Evolutionary conservation across 2,888 invertebrate species (phyloP).

Genomic region (Augiades crinisus): DNA sequence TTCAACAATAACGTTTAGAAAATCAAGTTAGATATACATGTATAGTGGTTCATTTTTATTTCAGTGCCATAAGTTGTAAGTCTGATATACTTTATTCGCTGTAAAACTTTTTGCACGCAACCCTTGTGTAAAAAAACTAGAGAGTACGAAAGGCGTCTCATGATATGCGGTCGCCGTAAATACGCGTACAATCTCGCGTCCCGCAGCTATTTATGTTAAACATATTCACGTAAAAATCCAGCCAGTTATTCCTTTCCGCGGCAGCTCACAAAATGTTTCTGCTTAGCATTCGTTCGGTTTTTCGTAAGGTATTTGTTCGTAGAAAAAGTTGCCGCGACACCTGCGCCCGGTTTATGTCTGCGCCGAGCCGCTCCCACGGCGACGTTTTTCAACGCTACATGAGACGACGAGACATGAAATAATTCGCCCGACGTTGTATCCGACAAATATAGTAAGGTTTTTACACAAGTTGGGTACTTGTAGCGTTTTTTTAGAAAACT

Average conservation of each 20-base stretch:
- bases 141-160: background rate
- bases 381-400: background rate
- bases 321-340: constrained; percentile 13
- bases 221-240: constrained; percentile 16
- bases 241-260: constrained; percentile 9
- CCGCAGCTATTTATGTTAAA: constrained; percentile 20
- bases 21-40: no score
- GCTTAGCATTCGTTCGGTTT: constrained; percentile 14
- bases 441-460: background rate
- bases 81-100: background rate
- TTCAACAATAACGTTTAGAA: no score
- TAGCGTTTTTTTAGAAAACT: no score
- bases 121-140: background rate
- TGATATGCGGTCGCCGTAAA: constrained; percentile 7
- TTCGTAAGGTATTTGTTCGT: constrained; percentile 3
- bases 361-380: background rate
- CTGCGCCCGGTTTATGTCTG: constrained; percentile 8
- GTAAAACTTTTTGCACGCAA: background rate
- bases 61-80: no score
- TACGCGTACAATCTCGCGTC: constrained; percentile 10
- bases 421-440: background rate
- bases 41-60: no score
- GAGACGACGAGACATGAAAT: background rate
- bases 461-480: no score
- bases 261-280: constrained; percentile 8